Evolutionary conservation across 2,888 invertebrate genomes (phyloP), one percentile per base, ranked within the genome.

Genomic region (Dryadula phaetusa): DNA sequence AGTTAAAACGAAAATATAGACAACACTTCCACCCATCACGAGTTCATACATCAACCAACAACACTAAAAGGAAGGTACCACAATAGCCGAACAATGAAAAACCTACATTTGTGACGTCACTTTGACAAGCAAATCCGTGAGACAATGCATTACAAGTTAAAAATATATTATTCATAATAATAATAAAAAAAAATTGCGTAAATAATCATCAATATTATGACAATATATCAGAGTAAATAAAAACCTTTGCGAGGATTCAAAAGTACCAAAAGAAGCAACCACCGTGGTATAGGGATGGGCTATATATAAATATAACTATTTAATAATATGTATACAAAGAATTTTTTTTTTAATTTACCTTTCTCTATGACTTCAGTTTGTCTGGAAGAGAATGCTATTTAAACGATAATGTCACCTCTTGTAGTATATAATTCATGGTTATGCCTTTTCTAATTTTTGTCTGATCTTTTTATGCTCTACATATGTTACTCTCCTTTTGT

Each of bases 201-300:
- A 75, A 77, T 81, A 82, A 81, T 79, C 77, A 82, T 79, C 78
- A 77, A 78, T 77, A 78, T 80, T 82, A 77, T 77, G 76, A 77
- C 76, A 76, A 78, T 75, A 70, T 75, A 76, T 78, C 37, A 74
- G 76, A 84, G 84, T 87, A 85, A 84, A 87, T 83, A 87, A 52
- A 52, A 78, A 79, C 81, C 79, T 78, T 75, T 83, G 87, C 86
- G 85, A 88, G 86, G 85, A 83, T 71, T 74, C 70, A 67, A 69
- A 72, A 68, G 64, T 73, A 72, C 69, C 64, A 69, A 61, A 66
- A 72, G 72, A 72, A 76, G 73, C 75, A 70, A 66, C 71, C 62
- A 70, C 37, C 64, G 78, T n/a, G 78, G 80, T 77, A 79, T 80
- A 79, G 75, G 32, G 28, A n/a, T 25, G 7, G 10, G 10, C 4